Evolutionary conservation across 2,113 vertebrate species (phyloP).

Genomic region (Thunnus maccoyii): DNA sequence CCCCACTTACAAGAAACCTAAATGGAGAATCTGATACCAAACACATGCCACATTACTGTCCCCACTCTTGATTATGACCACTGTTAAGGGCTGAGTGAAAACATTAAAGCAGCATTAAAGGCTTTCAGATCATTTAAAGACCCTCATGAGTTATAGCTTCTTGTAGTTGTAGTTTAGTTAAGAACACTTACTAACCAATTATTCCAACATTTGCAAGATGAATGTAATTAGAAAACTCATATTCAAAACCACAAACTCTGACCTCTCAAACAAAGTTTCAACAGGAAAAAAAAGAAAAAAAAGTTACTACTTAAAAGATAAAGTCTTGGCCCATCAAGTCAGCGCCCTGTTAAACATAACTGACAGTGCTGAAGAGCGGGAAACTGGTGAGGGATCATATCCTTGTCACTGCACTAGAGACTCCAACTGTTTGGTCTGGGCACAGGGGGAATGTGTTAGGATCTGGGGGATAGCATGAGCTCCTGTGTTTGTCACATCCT

Average conservation of each 20-base stretch:
- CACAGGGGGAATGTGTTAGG: constrained; percentile 41
- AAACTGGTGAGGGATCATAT: constrained; percentile 36
- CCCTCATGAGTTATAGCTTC: no score
- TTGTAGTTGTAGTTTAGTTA: background rate
- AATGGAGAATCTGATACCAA: no score
- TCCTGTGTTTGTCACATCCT: constrained; percentile 50
- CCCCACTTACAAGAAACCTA: no score
- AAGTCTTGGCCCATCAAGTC: constrained; percentile 2
- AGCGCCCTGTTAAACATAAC: background rate
- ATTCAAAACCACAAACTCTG: background rate
- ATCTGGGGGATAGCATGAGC: constrained; percentile 30
- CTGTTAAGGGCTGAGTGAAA: background rate
- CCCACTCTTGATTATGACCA: background rate
- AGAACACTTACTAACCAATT: background rate
- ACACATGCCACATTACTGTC: no score
- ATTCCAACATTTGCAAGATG: background rate
- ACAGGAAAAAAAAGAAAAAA: background rate
- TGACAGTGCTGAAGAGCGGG: constrained; percentile 18
- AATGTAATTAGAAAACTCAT: background rate
- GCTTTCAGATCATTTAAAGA: no score
- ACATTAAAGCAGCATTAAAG: background rate
- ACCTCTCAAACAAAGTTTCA: background rate
- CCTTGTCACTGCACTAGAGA: constrained; percentile 23
- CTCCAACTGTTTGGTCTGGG: constrained; percentile 39
- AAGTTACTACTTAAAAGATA: constrained; percentile 16